A percentile compares a stretch with the other conserved stretches of the same genome.
Conservation (phyloP, 2,113 vertebrate species). For the Hirundichthys speculiger region DNA sequence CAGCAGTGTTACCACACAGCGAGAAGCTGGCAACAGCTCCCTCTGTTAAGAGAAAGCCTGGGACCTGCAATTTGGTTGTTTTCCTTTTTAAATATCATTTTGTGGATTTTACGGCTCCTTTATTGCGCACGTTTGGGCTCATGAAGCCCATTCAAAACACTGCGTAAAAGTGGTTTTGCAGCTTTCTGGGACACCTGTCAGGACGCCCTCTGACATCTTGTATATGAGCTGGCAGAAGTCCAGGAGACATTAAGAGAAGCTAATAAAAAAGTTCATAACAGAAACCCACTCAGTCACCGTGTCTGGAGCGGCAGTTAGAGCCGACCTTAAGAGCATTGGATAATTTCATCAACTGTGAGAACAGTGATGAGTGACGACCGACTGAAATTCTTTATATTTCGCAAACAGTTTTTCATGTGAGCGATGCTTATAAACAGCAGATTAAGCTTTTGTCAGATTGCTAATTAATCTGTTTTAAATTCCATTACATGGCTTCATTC, state of each 20-base stretch:
- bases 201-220: not conserved
- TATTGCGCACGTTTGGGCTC: conserved; percentile 10
- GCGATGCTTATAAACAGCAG: too few relatives aligned
- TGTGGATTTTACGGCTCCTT: conserved; percentile 14
- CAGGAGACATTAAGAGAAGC: not conserved
- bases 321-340: not conserved
- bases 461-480: too few relatives aligned
- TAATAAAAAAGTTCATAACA: conserved; percentile 7
- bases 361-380: too few relatives aligned
- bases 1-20: conserved; percentile 40
- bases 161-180: conserved; percentile 13
- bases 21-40: conserved; percentile 21
- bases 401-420: too few relatives aligned
- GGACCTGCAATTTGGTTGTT: conserved; percentile 20
- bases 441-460: too few relatives aligned
- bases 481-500: too few relatives aligned
- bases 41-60: conserved; percentile 16
- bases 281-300: not conserved
- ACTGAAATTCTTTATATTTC: too few relatives aligned
- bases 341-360: not conserved
- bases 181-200: conserved; percentile 6
- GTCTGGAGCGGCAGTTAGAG: too few relatives aligned
- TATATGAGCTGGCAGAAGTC: not conserved
- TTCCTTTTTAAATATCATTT: conserved; percentile 32
- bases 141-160: conserved; percentile 10